phyloP scores from a whole-genome alignment of 1,140 invertebrate genomes.

The Eumeta japonica region DNA sequence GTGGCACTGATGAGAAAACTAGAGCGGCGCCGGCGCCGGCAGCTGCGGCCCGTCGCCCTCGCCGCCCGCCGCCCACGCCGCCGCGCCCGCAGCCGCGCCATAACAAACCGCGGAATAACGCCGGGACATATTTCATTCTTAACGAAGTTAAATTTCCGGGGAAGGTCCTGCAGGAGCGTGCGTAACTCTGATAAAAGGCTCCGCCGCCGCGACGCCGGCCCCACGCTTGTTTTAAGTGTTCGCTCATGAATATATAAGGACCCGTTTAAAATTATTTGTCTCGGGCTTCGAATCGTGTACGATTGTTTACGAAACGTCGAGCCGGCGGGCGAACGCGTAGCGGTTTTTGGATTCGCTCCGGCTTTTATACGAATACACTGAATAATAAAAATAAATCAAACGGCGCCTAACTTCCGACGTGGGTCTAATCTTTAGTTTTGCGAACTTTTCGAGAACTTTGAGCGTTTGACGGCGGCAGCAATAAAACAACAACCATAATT shows the following conservation, averaged over 20 bases:
- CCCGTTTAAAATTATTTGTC: conserved; percentile 1
- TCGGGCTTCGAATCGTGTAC: neutral
- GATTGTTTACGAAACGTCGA: too few relatives aligned
- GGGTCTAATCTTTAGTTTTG: conserved; percentile 32
- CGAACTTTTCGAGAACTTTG: too few relatives aligned
- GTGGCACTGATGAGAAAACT: conserved; percentile 54
- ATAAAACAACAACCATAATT: conserved; percentile 51
- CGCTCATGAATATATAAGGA: conserved; percentile 3
- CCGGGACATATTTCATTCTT: conserved; percentile 53
- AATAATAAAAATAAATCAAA: conserved; percentile 4
- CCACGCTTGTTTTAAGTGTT: conserved; percentile 25
- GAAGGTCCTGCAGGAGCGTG: conserved; percentile 41
- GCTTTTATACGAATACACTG: too few relatives aligned
- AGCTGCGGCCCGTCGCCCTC: too few relatives aligned
- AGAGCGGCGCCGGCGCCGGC: too few relatives aligned
- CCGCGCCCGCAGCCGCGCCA: too few relatives aligned
- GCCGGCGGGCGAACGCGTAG: too few relatives aligned
- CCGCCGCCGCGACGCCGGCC: conserved; percentile 29
- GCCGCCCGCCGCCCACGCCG: too few relatives aligned
- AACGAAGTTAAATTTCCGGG: conserved; percentile 54
- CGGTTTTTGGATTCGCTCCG: too few relatives aligned
- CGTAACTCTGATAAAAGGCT: conserved; percentile 50
- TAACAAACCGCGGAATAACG: conserved; percentile 53
- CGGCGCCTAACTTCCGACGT: conserved; percentile 13
- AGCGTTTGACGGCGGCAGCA: conserved; percentile 40